A percentile compares a stretch with the other conserved stretches of the same genome.
Conservation (phyloP, 2,888 invertebrate genomes). For the Microplitis manilae region DNA sequence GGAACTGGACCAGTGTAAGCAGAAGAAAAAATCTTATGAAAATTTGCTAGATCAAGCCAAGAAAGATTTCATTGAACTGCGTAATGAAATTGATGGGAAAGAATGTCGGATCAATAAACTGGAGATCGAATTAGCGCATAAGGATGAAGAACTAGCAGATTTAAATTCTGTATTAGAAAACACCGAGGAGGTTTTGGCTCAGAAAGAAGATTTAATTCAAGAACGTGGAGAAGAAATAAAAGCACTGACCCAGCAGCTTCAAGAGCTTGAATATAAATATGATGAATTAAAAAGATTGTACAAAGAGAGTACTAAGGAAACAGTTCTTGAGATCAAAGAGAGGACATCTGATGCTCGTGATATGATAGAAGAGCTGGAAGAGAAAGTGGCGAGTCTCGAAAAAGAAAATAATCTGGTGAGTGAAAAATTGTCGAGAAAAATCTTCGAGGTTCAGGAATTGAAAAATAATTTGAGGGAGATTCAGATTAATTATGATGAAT, state of each 20-base stretch:
- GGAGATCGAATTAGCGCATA: background rate
- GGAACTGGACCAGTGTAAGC: slow-evolving; percentile 56
- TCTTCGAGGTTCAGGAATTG: slow-evolving; percentile 40
- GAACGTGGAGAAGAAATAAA: background rate
- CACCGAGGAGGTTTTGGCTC: slow-evolving; percentile 11
- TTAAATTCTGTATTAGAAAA: slow-evolving; percentile 42
- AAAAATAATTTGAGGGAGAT: slow-evolving; percentile 11
- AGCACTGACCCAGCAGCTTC: background rate
- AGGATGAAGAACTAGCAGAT: slow-evolving; percentile 23
- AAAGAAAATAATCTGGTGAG: slow-evolving; percentile 52
- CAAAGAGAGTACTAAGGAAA: background rate
- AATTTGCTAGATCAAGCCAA: slow-evolving; percentile 66
- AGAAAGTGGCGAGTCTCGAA: slow-evolving; percentile 36
- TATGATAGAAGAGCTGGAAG: slow-evolving; percentile 33
- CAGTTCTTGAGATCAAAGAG: slow-evolving; percentile 31
- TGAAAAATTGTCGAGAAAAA: slow-evolving; percentile 47
- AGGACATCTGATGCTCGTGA: no score
- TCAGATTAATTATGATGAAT: slow-evolving; percentile 48
- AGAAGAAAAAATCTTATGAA: slow-evolving; percentile 62
- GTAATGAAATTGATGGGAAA: slow-evolving; percentile 51
- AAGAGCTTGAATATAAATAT: background rate
- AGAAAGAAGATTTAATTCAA: background rate
- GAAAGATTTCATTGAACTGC: slow-evolving; percentile 63
- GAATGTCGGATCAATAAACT: slow-evolving; percentile 32
- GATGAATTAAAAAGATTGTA: background rate